Percentiles rank a stretch among this genome's conserved stretches.
Evolutionary conservation across 2,797 vertebrate species (phyloP).

Genomic region (Fistularia tabacaria): DNA sequence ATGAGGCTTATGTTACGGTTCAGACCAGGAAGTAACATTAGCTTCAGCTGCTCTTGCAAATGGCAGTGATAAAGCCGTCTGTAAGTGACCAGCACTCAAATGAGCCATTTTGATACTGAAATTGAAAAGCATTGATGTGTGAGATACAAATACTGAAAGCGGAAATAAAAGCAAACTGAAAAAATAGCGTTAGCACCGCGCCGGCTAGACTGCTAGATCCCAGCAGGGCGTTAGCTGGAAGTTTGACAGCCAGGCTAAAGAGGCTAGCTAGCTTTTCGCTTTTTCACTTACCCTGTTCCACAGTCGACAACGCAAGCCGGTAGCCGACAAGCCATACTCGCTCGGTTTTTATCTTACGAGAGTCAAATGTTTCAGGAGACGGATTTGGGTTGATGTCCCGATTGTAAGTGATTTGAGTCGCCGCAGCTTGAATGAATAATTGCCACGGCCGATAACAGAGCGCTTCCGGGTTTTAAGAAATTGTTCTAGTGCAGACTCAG

Average conservation of each 20-base stretch:
- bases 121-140: not conserved
- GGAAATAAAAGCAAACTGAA: not conserved
- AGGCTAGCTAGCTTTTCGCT: constrained; percentile 31
- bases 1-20: not conserved
- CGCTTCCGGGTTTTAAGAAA: constrained; percentile 58
- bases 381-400: not conserved
- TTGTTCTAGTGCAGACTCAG: constrained; percentile 41
- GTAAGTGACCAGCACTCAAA: no score
- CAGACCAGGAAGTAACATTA: constrained; percentile 30
- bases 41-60: constrained; percentile 20
- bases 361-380: not conserved
- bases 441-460: constrained; percentile 13
- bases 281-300: constrained; percentile 77
- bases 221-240: constrained; percentile 62
- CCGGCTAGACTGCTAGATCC: not conserved
- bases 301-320: constrained; percentile 91
- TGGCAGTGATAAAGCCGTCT: not conserved
- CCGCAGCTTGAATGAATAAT: constrained; percentile 42
- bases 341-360: constrained; percentile 15
- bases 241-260: constrained; percentile 54
- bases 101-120: no score
- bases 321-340: constrained; percentile 72
- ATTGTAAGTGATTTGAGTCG: not conserved
- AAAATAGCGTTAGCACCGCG: not conserved
- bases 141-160: no score